Conservation (phyloP, 92 coral and sea anemone species). For the Palythoa caribaeorum region DNA sequence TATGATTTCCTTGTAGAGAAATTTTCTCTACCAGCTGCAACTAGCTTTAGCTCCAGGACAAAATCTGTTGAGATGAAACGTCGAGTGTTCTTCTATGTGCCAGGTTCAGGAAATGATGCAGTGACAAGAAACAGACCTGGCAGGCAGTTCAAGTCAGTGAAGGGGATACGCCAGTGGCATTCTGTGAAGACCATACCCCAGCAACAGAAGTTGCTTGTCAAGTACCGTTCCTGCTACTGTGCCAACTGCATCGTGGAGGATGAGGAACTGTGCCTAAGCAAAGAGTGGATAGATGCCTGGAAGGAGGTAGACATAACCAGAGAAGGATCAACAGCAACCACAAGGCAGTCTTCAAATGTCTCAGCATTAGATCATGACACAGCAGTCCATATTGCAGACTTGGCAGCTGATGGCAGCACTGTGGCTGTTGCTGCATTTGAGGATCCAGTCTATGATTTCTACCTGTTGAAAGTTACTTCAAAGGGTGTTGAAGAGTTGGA, state of each 20-base stretch:
- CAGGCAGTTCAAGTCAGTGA: background rate
- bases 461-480: no score
- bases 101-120: slow-evolving; percentile 28
- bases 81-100: slow-evolving; percentile 34
- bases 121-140: slow-evolving; percentile 41
- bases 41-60: background rate
- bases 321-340: slow-evolving; percentile 45
- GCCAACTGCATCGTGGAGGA: no score
- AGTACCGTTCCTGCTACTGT: no score
- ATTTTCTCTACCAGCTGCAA: background rate
- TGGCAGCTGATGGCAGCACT: slow-evolving; percentile 51
- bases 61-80: slow-evolving; percentile 6
- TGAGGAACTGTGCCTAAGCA: no score
- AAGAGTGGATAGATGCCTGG: slow-evolving; percentile 6
- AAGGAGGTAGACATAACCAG: slow-evolving; percentile 39
- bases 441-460: slow-evolving; percentile 6
- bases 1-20: background rate
- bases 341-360: slow-evolving; percentile 40
- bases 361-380: background rate
- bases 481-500: slow-evolving; percentile 63
- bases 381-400: slow-evolving; percentile 43
- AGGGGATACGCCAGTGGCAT: no score
- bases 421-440: slow-evolving; percentile 65
- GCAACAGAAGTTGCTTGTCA: slow-evolving; percentile 42
- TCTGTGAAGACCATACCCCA: no score